A percentile compares a stretch with the other conserved stretches of the same genome.
These are phyloP conservation scores for Carollia perspicillata DNA, from an alignment of 2,113 vertebrate genomes.

Conservation along the genomic window DNA sequence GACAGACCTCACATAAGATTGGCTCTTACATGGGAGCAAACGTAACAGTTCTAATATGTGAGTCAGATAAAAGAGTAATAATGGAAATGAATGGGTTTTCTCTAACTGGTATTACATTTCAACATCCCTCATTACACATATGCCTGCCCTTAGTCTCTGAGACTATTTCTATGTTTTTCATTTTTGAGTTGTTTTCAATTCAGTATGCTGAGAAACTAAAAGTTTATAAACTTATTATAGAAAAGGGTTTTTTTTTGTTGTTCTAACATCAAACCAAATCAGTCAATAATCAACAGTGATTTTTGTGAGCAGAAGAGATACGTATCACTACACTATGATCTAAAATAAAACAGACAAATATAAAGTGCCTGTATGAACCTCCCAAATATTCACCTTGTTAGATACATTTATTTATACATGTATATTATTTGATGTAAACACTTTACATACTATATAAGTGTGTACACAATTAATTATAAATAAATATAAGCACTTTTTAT, in stretches of 20 bases:
- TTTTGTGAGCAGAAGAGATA: background rate
- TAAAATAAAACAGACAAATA: constrained; percentile 1
- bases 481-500: background rate
- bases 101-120: background rate
- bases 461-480: background rate
- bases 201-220: background rate
- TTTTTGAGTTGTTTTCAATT: background rate
- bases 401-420: background rate
- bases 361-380: background rate
- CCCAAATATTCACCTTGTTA: background rate
- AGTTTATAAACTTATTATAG: background rate
- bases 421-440: constrained; percentile 4
- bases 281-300: background rate
- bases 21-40: background rate
- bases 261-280: background rate
- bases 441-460: background rate
- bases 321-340: background rate
- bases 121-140: background rate
- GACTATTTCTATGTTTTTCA: background rate
- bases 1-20: background rate
- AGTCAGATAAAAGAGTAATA: background rate
- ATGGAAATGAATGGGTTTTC: background rate
- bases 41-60: background rate
- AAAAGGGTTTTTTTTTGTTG: background rate
- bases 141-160: background rate